Evolutionary conservation across 1,140 invertebrate genomes (phyloP).

Genomic region (Lasioglossum baleicum): DNA sequence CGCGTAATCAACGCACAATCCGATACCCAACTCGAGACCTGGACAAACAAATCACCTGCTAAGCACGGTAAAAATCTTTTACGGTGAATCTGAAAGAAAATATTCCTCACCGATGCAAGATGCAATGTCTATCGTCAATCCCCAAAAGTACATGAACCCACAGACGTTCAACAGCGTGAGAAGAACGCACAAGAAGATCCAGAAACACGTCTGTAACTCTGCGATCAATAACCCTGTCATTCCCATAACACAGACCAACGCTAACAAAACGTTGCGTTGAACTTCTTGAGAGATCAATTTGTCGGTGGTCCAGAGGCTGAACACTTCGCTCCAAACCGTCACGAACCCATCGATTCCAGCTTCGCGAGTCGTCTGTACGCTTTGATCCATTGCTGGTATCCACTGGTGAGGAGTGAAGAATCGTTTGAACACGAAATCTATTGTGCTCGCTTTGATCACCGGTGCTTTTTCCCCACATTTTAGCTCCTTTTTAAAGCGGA

Average conservation of each 20-base stretch:
- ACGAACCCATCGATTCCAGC: slow-evolving; percentile 82
- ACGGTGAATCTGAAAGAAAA: not conserved
- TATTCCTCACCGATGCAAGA: slow-evolving; percentile 85
- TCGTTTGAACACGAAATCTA: slow-evolving; percentile 83
- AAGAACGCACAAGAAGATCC: slow-evolving; percentile 89
- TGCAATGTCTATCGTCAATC: slow-evolving; percentile 91
- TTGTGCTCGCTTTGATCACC: slow-evolving; percentile 81
- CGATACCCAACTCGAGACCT: slow-evolving; percentile 90
- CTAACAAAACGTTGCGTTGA: slow-evolving; percentile 88
- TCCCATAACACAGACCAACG: slow-evolving; percentile 89
- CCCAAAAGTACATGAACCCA: slow-evolving; percentile 91
- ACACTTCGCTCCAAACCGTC: slow-evolving; percentile 86
- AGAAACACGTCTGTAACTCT: slow-evolving; percentile 88
- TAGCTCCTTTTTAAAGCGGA: slow-evolving; percentile 83
- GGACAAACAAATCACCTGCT: slow-evolving; percentile 4
- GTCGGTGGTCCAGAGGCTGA: slow-evolving; percentile 88
- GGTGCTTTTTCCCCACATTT: slow-evolving; percentile 83
- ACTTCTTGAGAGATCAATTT: slow-evolving; percentile 89
- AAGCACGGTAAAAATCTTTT: not conserved
- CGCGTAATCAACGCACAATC: slow-evolving; percentile 93
- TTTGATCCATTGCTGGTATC: slow-evolving; percentile 87
- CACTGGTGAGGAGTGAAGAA: slow-evolving; percentile 84
- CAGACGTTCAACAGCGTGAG: slow-evolving; percentile 90
- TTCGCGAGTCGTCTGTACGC: slow-evolving; percentile 81
- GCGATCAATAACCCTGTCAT: slow-evolving; percentile 90